Evolutionary conservation across 2,888 invertebrate species (phyloP).

Genomic region (Oegoconia quadripuncta): DNA sequence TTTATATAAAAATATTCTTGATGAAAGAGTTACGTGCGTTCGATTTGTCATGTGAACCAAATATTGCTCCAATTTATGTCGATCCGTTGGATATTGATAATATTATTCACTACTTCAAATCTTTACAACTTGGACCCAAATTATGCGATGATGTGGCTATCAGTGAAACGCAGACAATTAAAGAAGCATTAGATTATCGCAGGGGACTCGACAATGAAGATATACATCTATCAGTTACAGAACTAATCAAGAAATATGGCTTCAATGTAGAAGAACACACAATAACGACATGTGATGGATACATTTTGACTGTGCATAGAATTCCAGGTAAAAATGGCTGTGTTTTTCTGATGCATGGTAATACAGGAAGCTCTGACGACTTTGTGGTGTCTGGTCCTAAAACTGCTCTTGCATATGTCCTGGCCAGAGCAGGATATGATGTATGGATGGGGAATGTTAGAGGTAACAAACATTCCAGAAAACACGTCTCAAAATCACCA

Average conservation of each 20-base stretch:
- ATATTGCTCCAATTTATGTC: no score
- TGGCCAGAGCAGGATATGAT: slow-evolving; percentile 82
- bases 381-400: slow-evolving; percentile 48
- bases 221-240: slow-evolving; percentile 30
- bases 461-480: slow-evolving; percentile 82
- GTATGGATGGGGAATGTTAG: slow-evolving; percentile 90
- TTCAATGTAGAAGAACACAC: slow-evolving; percentile 38
- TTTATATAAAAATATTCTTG: no score
- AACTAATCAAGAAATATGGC: slow-evolving; percentile 47
- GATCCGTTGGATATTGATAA: no score
- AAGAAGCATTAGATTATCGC: no score
- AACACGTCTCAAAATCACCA: slow-evolving; percentile 64
- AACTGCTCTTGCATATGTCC: slow-evolving; percentile 53
- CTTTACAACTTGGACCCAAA: no score
- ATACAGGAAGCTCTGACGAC: slow-evolving; percentile 55
- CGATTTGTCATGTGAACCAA: no score
- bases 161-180: no score
- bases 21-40: no score
- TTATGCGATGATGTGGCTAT: no score
- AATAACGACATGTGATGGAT: slow-evolving; percentile 50
- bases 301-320: slow-evolving; percentile 42
- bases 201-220: slow-evolving; percentile 32
- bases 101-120: no score
- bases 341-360: slow-evolving; percentile 58
- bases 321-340: slow-evolving; percentile 45